These are phyloP conservation scores for Belgica antarctica DNA, from an alignment of 2,888 invertebrate species.

Conservation along the genomic window DNA sequence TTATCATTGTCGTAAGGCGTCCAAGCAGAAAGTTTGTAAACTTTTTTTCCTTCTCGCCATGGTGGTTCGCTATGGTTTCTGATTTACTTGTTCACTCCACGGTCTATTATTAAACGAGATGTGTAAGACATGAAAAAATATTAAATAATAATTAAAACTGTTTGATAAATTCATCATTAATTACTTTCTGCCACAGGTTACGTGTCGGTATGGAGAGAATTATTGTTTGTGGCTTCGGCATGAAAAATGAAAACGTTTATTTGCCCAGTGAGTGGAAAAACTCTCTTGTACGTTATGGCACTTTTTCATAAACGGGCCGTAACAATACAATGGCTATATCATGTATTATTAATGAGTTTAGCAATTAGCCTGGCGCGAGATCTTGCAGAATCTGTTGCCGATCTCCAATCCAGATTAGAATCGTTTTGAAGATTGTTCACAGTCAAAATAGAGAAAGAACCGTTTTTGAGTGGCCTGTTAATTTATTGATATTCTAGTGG, in stretches of 20 bases:
- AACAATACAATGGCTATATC: conserved; percentile 34
- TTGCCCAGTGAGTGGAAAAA: conserved; percentile 40
- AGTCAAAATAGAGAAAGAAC: conserved; percentile 24
- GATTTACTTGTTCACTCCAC: conserved; percentile 36
- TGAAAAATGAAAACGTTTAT: conserved; percentile 42
- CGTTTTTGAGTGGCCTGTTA: conserved; percentile 12
- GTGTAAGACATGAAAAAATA: conserved; percentile 12
- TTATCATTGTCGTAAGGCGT: conserved; percentile 43
- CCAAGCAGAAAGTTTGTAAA: conserved; percentile 37
- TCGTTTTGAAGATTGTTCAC: conserved; percentile 4
- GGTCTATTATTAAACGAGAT: conserved; percentile 36
- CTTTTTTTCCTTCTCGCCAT: conserved; percentile 3
- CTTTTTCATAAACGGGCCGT: conserved; percentile 18
- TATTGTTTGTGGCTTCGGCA: conserved; percentile 21
- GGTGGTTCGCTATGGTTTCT: conserved; percentile 42
- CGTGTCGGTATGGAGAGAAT: conserved; percentile 17
- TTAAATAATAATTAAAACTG: conserved; percentile 40
- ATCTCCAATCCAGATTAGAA: conserved; percentile 1
- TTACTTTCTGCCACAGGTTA: conserved; percentile 23
- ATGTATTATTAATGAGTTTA: conserved; percentile 43
- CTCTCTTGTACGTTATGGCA: conserved; percentile 43
- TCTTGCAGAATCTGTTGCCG: not conserved
- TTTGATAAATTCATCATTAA: conserved; percentile 37
- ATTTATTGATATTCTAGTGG: conserved; percentile 33
- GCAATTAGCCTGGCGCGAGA: conserved; percentile 33